phyloP scores from a whole-genome alignment of 2,888 invertebrate species.

The Sclerodermus sp. region DNA sequence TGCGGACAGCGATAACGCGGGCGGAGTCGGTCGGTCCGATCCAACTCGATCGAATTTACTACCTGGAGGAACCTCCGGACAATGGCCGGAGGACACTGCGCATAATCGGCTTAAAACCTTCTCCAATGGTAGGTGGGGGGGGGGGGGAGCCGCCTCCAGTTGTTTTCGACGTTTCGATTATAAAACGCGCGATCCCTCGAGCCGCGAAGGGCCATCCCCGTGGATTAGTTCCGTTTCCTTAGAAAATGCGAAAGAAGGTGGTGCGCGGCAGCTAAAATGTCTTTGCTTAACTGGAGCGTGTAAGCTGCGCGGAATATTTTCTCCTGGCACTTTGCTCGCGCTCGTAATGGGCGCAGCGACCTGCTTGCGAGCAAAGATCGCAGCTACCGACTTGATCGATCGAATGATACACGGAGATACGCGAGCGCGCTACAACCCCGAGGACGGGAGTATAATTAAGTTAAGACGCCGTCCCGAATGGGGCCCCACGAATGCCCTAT shows the following conservation, averaged over 20 bases:
- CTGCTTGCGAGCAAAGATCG: background rate
- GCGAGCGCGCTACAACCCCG: background rate
- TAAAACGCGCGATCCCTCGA: too few species aligned
- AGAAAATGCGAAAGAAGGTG: too few species aligned
- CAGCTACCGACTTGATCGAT: background rate
- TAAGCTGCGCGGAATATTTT: too few species aligned
- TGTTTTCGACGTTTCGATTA: too few species aligned
- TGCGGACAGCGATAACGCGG: conserved; percentile 7
- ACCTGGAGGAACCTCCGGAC: conserved; percentile 13
- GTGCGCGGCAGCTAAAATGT: too few species aligned
- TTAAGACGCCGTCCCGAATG: conserved; percentile 12
- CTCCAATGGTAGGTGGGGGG: background rate
- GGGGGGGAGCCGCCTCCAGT: too few species aligned
- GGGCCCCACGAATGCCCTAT: background rate
- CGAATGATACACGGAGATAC: background rate
- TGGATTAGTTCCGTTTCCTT: too few species aligned
- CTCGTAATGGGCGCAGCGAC: too few species aligned
- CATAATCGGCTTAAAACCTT: conserved; percentile 30
- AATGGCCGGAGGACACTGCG: conserved; percentile 11
- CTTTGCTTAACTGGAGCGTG: too few species aligned
- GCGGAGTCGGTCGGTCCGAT: conserved; percentile 19
- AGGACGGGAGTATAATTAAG: background rate
- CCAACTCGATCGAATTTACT: conserved; percentile 40
- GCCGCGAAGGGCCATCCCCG: too few species aligned
- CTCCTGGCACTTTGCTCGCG: too few species aligned